These are phyloP conservation scores for Streptopelia turtur DNA, from an alignment of 2,797 vertebrate genomes.

Conservation along the genomic window DNA sequence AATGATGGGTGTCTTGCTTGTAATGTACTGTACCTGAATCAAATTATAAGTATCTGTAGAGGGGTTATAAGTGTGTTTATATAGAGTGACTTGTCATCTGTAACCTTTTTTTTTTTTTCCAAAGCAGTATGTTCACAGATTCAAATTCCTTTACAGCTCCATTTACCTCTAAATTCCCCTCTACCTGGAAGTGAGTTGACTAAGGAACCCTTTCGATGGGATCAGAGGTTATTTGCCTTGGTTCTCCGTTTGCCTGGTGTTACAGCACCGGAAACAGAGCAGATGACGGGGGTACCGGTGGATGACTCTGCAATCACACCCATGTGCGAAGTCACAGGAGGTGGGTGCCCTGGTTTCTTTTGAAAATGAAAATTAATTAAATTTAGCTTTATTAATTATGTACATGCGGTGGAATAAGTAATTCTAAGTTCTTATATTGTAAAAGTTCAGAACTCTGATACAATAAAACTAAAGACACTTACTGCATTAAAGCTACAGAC, in stretches of 20 bases:
- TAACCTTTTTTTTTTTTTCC: neutral
- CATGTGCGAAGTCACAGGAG: conserved; percentile 98
- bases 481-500: neutral
- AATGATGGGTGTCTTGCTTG: neutral
- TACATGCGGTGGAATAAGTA: neutral
- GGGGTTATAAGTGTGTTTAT: neutral
- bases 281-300: conserved; percentile 87
- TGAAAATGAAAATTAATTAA: neutral
- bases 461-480: neutral
- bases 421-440: neutral
- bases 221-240: conserved; percentile 94
- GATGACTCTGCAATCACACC: conserved; percentile 96
- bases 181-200: conserved; percentile 96
- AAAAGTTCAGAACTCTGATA: neutral
- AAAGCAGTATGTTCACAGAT: neutral
- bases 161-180: conserved; percentile 94
- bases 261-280: conserved; percentile 88
- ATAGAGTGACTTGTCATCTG: neutral
- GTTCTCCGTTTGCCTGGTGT: conserved; percentile 92
- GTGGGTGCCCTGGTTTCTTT: conserved; percentile 71
- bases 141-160: conserved; percentile 82
- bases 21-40: neutral
- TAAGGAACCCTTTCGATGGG: conserved; percentile 98
- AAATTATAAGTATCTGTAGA: neutral
- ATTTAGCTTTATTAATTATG: neutral